phyloP scores from a whole-genome alignment of 2,113 vertebrate species.

The Crotalus viridis region DNA sequence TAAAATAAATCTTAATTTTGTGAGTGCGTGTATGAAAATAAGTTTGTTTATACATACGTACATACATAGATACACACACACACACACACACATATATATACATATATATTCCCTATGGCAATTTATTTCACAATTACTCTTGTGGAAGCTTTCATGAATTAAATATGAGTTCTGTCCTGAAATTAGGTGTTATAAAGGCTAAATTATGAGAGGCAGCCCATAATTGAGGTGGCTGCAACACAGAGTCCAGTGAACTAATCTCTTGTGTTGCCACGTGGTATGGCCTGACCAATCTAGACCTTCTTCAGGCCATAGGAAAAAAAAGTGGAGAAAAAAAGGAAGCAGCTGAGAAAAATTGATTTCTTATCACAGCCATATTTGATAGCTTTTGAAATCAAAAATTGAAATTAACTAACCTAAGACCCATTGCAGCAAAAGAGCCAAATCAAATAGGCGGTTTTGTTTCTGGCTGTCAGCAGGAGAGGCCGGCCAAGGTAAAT shows the following conservation, averaged over 20 bases:
- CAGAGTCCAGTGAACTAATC: slow-evolving; percentile 97
- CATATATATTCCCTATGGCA: slow-evolving; percentile 76
- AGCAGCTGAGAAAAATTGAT: slow-evolving; percentile 99
- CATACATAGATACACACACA: too few relatives aligned
- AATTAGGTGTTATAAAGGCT: slow-evolving; percentile 99
- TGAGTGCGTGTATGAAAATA: not conserved
- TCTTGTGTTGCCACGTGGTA: slow-evolving; percentile 86
- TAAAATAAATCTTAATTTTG: slow-evolving; percentile 82
- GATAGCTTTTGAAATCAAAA: slow-evolving; percentile 99
- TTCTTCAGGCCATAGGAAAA: slow-evolving; percentile 78
- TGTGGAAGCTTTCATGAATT: slow-evolving; percentile 98
- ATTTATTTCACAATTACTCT: slow-evolving; percentile 99
- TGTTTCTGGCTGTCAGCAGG: slow-evolving; percentile 82
- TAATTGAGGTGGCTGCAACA: slow-evolving; percentile 98
- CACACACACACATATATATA: too few relatives aligned
- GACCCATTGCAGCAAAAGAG: slow-evolving; percentile 97
- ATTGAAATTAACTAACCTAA: slow-evolving; percentile 99
- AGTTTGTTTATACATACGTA: not conserved
- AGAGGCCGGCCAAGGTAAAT: slow-evolving; percentile 85
- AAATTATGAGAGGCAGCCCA: slow-evolving; percentile 99
- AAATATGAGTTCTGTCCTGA: slow-evolving; percentile 99
- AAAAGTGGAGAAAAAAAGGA: slow-evolving; percentile 95
- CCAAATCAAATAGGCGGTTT: slow-evolving; percentile 96
- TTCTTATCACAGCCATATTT: slow-evolving; percentile 99
- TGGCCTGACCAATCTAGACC: slow-evolving; percentile 79